Evolutionary conservation across 2,797 vertebrate genomes (phyloP).

Genomic region (Coregonus sp.): DNA sequence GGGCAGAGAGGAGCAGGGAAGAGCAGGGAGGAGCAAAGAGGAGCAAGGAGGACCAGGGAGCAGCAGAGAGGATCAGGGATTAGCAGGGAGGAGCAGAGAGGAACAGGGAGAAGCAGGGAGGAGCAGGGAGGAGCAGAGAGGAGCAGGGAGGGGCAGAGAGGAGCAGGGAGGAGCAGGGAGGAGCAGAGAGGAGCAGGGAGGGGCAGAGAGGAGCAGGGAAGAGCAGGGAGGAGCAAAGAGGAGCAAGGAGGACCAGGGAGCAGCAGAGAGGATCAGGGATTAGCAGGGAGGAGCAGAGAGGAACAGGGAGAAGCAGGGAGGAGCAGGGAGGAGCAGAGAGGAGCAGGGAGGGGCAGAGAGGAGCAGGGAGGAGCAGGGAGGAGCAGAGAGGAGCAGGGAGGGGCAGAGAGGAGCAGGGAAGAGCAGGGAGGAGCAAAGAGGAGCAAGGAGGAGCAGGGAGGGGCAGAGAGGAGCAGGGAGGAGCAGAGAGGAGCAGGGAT

Average conservation of each 20-base stretch:
- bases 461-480: rapidly evolving
- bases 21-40: too few species aligned
- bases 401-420: background rate
- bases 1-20: too few species aligned
- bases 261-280: background rate
- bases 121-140: background rate
- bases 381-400: background rate
- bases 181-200: too few species aligned
- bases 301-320: background rate
- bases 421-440: background rate
- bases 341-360: too few species aligned
- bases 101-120: background rate
- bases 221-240: background rate
- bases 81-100: too few species aligned
- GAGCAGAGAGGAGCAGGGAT: background rate
- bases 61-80: too few species aligned
- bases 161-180: background rate
- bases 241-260: background rate
- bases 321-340: background rate
- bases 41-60: rapidly evolving
- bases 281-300: background rate
- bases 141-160: background rate
- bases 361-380: too few species aligned
- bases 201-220: too few species aligned
- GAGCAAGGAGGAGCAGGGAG: background rate